Evolutionary conservation across 2,797 vertebrate species (phyloP).

Genomic region (Enteromius anoplus): DNA sequence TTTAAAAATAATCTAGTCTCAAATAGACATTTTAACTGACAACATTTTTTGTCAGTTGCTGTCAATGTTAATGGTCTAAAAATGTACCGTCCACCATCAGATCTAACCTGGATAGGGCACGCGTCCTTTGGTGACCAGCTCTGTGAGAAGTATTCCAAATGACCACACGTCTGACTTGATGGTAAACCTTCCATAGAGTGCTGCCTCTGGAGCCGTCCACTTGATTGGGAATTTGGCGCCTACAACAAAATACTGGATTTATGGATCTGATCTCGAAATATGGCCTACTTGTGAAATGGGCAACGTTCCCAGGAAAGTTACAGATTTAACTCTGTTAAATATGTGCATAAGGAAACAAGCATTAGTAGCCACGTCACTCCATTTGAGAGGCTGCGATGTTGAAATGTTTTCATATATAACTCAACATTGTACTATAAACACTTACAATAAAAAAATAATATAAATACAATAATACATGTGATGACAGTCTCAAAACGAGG

Average conservation of each 20-base stretch:
- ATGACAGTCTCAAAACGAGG: neutral
- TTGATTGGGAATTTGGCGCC: constrained; percentile 99
- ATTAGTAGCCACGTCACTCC: neutral
- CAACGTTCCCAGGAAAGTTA: neutral
- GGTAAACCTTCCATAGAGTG: constrained; percentile 96
- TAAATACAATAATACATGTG: neutral
- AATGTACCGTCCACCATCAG: neutral
- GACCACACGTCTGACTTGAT: constrained; percentile 99
- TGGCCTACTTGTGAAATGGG: constrained; percentile 4
- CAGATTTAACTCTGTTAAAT: constrained; percentile 5
- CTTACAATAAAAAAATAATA: neutral
- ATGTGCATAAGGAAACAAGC: constrained; percentile 2
- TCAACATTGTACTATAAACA: neutral
- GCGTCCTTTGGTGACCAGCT: constrained; percentile 98
- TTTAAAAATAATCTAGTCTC: neutral
- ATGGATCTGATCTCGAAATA: constrained; percentile 27
- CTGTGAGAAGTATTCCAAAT: constrained; percentile 97
- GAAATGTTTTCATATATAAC: neutral
- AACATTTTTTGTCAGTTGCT: neutral
- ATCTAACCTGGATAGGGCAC: constrained; percentile 96
- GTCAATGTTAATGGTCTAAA: neutral
- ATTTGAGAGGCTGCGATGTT: neutral
- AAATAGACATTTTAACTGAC: neutral
- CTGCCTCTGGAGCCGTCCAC: constrained; percentile 97
- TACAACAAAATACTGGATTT: constrained; percentile 61